Base-by-base conservation (phyloP, 30 jellyfish, hydroid and myxozoan species). In the Hydra vulgaris region DNA sequence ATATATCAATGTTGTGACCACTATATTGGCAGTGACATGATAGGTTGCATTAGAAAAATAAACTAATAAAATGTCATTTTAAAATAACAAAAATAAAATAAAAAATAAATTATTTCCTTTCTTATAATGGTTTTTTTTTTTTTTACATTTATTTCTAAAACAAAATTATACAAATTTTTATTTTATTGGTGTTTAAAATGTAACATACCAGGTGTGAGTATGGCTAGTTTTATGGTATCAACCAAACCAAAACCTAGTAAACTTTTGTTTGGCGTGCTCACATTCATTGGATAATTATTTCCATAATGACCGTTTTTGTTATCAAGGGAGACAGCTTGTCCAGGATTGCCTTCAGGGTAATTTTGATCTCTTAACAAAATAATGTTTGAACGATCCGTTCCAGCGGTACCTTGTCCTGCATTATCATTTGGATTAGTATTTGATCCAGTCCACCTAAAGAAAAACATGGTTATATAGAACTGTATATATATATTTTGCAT, bases 381-480 rank as follows among this genome's bases (percentile, higher is more conserved):
- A 52, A 85, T 87, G 71, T 89, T 89, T 12, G 86, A 74, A 7
- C 97, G 84, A 73, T 89, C 97, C 5, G 90, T 85, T 12, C 97
- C 97, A 0, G 92, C 92, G 79, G 78, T 25, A 18, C 97, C 97
- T 67, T 89, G 95, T 17, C 97, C 97, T 54, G 81, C 97, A 83
- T 89, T 89, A 76, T 85, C 79, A 40, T 86, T 86, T 18, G 93
- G 93, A 82, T 89, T 89, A 54, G 95, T 85, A 75, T 89, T 85
- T 19, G 97, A 89, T 8, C 97, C 97, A 17, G 97, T 89, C 97
- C 97, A 89, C 26, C 97, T 89, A 86, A 25, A 79, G 78, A 61
- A 25, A 19, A 26, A 77, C 21, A 40, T 7, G 22, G n/a, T 56
- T n/a, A 16, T 16, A 56, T 56, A 56, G 16, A 56, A n/a, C 72